Conservation (phyloP, 2,113 vertebrate species). For the Morone chrysops region DNA sequence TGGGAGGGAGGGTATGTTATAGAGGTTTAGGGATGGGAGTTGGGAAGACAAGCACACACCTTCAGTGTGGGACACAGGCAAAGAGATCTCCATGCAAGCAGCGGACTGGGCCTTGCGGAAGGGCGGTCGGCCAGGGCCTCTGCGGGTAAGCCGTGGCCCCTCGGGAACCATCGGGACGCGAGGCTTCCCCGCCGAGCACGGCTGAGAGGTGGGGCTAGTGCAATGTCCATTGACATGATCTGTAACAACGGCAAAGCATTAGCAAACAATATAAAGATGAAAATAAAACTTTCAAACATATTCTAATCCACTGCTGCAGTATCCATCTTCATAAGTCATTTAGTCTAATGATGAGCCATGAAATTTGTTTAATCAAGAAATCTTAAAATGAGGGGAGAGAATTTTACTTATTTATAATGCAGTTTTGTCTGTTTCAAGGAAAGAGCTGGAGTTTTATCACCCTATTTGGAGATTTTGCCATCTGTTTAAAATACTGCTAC, state of each 20-base stretch:
- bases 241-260: constrained; percentile 88
- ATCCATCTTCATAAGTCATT: constrained; percentile 64
- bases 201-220: constrained; percentile 94
- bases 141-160: constrained; percentile 91
- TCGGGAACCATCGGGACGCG: constrained; percentile 91
- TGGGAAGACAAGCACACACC: constrained; percentile 88
- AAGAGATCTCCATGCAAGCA: constrained; percentile 99
- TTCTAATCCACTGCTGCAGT: constrained; percentile 45
- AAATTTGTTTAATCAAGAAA: background rate
- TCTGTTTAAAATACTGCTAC: background rate
- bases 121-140: constrained; percentile 93
- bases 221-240: constrained; percentile 99
- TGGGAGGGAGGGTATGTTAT: constrained; percentile 53
- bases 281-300: constrained; percentile 52
- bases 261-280: constrained; percentile 76
- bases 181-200: constrained; percentile 90
- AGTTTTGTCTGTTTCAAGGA: background rate
- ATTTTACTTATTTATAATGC: background rate
- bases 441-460: background rate
- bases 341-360: background rate
- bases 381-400: constrained; percentile 18
- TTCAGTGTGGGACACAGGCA: constrained; percentile 96
- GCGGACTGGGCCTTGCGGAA: constrained; percentile 99
- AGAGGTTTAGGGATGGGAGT: constrained; percentile 53
- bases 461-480: background rate